Evolutionary conservation across 1,140 invertebrate species (phyloP).

Genomic region (Myzus persicae): DNA sequence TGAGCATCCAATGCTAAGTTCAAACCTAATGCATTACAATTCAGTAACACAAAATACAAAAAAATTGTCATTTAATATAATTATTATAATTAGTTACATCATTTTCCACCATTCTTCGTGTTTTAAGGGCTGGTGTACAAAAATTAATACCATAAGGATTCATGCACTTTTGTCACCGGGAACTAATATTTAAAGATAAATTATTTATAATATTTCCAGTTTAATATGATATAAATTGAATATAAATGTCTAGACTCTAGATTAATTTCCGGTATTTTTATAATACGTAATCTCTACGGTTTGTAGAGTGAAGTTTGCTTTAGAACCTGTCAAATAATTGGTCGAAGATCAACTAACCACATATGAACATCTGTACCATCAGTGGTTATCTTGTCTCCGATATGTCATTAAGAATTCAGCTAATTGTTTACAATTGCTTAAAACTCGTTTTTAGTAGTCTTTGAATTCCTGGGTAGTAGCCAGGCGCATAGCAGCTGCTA

Average conservation of each 20-base stretch:
- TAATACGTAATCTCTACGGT: constrained; percentile 94
- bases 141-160: constrained; percentile 92
- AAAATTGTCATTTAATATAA: neutral
- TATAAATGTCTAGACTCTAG: neutral
- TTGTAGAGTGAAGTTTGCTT: constrained; percentile 88
- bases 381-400: constrained; percentile 79
- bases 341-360: constrained; percentile 80
- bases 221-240: neutral
- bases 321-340: constrained; percentile 80
- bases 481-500: constrained; percentile 91
- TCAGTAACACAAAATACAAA: neutral
- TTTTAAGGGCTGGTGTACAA: constrained; percentile 95
- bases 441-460: constrained; percentile 86
- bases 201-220: neutral
- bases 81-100: constrained; percentile 68
- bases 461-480: constrained; percentile 82
- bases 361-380: constrained; percentile 88
- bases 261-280: constrained; percentile 84
- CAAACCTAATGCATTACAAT: constrained; percentile 36
- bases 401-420: constrained; percentile 70
- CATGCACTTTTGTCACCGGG: constrained; percentile 95
- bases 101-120: constrained; percentile 84
- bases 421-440: constrained; percentile 80
- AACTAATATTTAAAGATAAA: constrained; percentile 66
- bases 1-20: constrained; percentile 74